Evolutionary conservation across 2,113 vertebrate species (phyloP).

Genomic region (Tupaia tana): DNA sequence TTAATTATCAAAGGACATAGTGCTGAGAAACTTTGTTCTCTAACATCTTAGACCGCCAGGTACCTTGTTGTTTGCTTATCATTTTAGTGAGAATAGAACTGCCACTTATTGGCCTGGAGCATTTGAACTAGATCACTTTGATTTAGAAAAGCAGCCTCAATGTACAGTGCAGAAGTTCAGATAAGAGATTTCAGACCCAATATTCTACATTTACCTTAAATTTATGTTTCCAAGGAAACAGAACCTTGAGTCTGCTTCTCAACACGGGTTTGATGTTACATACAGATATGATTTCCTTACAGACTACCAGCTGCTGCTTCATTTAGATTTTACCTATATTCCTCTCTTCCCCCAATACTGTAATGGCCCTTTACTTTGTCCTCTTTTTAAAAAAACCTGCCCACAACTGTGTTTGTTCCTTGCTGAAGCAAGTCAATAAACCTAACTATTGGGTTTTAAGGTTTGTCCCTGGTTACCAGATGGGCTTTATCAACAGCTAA

Average conservation of each 20-base stretch:
- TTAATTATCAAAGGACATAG: conserved; percentile 23
- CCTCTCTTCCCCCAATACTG: background rate
- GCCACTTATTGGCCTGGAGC: background rate
- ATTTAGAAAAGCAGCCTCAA: background rate
- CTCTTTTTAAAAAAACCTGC: background rate
- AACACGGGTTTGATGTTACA: background rate
- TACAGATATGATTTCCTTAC: conserved; percentile 11
- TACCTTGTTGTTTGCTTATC: background rate
- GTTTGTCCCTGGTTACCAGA: background rate
- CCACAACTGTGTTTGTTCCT: background rate
- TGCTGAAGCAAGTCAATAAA: conserved; percentile 48
- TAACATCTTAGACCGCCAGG: background rate
- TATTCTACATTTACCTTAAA: conserved; percentile 36
- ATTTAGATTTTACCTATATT: conserved; percentile 36
- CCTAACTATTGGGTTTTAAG: background rate
- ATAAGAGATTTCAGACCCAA: background rate
- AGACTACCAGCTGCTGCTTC: background rate
- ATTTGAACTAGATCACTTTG: background rate
- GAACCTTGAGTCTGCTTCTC: background rate
- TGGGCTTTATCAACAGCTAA: conserved; percentile 1
- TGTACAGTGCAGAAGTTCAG: background rate
- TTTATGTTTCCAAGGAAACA: background rate
- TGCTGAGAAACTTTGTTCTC: background rate
- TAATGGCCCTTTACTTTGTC: background rate
- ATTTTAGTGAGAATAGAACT: conserved; percentile 10